Evolutionary conservation across 2,888 invertebrate species (phyloP).

Genomic region (Pristionchus maxplancki): DNA sequence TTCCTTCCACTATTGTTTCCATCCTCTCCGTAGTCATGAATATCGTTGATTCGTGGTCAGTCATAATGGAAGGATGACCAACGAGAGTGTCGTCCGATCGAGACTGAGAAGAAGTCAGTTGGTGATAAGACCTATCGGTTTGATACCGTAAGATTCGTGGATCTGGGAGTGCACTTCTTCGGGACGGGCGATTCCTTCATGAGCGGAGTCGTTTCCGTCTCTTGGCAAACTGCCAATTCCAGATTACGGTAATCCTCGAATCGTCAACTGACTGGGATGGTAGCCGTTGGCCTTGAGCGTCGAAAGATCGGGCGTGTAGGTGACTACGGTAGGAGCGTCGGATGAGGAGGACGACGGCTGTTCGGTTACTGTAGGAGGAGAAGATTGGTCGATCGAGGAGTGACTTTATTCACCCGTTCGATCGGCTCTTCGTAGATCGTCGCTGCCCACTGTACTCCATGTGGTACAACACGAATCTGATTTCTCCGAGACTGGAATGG

Average conservation of each 20-base stretch:
- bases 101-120: constrained; percentile 32
- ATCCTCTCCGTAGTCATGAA: constrained; percentile 21
- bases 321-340: neutral
- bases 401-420: constrained; percentile 23
- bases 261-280: neutral
- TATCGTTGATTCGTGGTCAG: constrained; percentile 38
- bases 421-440: neutral
- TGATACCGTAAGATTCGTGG: constrained; percentile 26
- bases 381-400: neutral
- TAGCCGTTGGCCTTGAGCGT: constrained; percentile 4
- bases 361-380: constrained; percentile 15
- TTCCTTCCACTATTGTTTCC: neutral
- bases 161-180: constrained; percentile 21
- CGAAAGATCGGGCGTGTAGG: neutral
- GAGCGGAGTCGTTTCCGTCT: constrained; percentile 6
- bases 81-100: constrained; percentile 48
- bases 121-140: neutral
- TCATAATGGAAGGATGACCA: constrained; percentile 34
- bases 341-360: constrained; percentile 5
- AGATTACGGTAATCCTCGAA: neutral
- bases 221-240: neutral
- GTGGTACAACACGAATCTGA: neutral
- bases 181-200: neutral
- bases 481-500: neutral
- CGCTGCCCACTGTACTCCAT: neutral